Evolutionary conservation across 2,113 vertebrate species (phyloP), one percentile per base, ranked within the genome.

Genomic region (Festucalex cinctus): DNA sequence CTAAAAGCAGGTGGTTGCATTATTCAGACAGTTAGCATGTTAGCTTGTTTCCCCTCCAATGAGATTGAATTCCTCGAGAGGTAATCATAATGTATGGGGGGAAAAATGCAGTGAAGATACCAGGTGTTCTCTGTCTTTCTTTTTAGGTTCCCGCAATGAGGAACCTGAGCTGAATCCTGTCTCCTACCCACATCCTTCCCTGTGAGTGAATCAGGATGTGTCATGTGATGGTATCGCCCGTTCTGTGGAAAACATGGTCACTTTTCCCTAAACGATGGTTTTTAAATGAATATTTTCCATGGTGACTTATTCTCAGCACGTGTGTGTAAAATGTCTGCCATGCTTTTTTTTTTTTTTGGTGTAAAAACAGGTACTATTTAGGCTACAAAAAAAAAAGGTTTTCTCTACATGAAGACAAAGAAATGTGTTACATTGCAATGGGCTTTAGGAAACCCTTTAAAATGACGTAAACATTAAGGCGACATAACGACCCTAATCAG

Each of bases 171-270:
- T 64, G 56, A 72, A 44, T 72, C 62, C 59, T 46, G 69, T 48
- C n/a, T 22, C 53, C 53, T 57, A 60, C 76, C 77, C 70, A 77
- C 74, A 79, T 62, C 64, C 54, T 67, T 19, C 37, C 74, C 64
- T 61, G 32, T 73, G 73, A 80, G 51, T 76, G 43, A 74, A 69
- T 78, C 63, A 63, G 66, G 66, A 83, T 87, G 79, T 78, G 60
- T 87, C 83, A 82, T 60, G 17, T 8, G 14, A 57, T 26, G 22
- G 22, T 26, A 54, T 26, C 22, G 22, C 36, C 60, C 62, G 0
- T 62, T 73, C 68, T 44, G 24, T 10, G 22, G 20, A 53, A 53
- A 24, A 13, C 49, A 53, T 12, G 49, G 24, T 62, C 49, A 32
- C 44, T 69, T 46, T 19, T 16, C 14, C 44, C 44, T 16, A 46